Evolutionary conservation across 2,888 invertebrate species (phyloP).

Genomic region (Plagodis dolabraria): DNA sequence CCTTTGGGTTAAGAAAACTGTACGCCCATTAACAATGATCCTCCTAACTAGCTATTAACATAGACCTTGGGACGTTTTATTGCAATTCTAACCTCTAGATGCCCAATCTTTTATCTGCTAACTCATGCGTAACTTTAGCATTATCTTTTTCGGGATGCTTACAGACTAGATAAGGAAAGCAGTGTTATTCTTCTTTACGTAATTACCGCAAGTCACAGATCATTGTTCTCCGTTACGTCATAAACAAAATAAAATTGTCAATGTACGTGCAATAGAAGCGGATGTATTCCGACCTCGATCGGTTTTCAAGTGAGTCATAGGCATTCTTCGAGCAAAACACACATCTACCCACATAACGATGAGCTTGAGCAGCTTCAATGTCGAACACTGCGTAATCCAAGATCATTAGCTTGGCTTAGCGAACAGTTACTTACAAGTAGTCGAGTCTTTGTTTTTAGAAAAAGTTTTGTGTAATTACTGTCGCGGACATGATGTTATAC

Average conservation of each 20-base stretch:
- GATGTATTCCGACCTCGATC: constrained; percentile 69
- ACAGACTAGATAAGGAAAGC: neutral
- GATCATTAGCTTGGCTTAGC: constrained; percentile 11
- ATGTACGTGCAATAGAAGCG: constrained; percentile 53
- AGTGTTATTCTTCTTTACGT: constrained; percentile 8
- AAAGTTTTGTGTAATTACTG: constrained; percentile 1
- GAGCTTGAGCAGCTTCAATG: constrained; percentile 25
- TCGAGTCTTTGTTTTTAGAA: neutral
- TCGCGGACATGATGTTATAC: neutral
- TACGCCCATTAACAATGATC: constrained; percentile 1
- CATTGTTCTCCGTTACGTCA: constrained; percentile 50
- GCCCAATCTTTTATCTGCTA: neutral
- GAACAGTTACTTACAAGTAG: constrained; percentile 14
- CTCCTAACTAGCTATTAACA: constrained; percentile 2
- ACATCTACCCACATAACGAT: constrained; percentile 45
- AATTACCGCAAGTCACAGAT: constrained; percentile 1
- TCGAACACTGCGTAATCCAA: constrained; percentile 17
- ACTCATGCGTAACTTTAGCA: neutral
- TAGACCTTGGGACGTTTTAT: constrained; percentile 8
- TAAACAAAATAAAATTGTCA: constrained; percentile 40
- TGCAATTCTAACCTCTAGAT: constrained; percentile 6
- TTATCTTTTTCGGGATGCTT: neutral
- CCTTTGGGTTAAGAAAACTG: neutral
- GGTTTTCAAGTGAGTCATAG: constrained; percentile 68
- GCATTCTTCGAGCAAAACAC: constrained; percentile 34